Percentiles rank a stretch among this genome's conserved stretches.
Evolutionary conservation across 1,140 invertebrate species (phyloP).

Genomic region (Drosophila equinoxialis): DNA sequence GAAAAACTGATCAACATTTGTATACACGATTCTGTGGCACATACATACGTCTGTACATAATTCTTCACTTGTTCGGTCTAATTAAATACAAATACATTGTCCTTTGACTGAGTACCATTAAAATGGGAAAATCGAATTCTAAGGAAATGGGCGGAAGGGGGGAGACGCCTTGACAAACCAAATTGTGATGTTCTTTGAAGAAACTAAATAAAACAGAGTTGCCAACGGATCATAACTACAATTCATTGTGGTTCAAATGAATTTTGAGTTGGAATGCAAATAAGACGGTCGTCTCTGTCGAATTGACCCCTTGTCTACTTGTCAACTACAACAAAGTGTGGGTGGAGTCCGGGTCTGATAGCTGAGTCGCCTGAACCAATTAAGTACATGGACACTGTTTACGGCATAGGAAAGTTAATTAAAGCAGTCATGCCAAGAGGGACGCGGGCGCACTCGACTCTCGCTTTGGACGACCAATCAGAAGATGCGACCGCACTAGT

Average conservation of each 20-base stretch:
- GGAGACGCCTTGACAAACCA: no score
- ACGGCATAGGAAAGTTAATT: conserved; percentile 62
- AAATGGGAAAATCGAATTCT: neutral
- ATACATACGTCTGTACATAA: no score
- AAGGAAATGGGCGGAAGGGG: no score
- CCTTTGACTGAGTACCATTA: neutral
- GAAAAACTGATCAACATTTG: conserved; percentile 3
- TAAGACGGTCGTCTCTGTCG: neutral
- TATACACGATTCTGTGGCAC: neutral
- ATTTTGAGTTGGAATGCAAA: neutral
- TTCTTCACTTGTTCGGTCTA: neutral
- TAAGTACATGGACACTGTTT: conserved; percentile 46
- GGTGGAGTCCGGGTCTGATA: conserved; percentile 26
- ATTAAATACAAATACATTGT: neutral
- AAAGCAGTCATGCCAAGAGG: conserved; percentile 42
- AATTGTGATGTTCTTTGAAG: neutral
- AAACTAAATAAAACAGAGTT: neutral
- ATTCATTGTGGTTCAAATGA: neutral
- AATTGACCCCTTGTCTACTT: conserved; percentile 4
- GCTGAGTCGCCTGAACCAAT: conserved; percentile 49
- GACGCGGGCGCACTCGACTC: conserved; percentile 56
- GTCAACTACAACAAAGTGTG: conserved; percentile 5
- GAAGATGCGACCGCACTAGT: conserved; percentile 61
- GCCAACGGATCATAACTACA: neutral
- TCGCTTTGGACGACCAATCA: conserved; percentile 68